Base-by-base conservation (phyloP, 1,140 invertebrate genomes). In the Brachionus rotundiformis region DNA sequence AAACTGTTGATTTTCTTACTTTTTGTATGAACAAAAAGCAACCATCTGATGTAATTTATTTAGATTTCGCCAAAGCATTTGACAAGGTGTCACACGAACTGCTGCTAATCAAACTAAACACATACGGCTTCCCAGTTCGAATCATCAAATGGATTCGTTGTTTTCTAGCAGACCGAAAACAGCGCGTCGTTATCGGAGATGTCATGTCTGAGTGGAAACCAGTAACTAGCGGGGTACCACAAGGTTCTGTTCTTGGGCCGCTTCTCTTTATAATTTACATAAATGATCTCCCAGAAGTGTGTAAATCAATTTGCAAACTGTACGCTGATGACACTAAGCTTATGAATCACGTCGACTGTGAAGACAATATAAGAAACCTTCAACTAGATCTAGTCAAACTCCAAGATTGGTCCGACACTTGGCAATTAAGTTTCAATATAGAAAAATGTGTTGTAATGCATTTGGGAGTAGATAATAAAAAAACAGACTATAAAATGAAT, bases 321-420 rank as follows among this genome's bases (percentile, higher is more conserved):
- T 49, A 49, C 16, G 71, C 71, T 36, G 71, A 76, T 76, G 71
- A 44, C 71, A 36, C 29, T 27, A 76, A 76, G 44, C 39, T 76
- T 13, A 27, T 76, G 16, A 36, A 33, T 36, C 11, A 25, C 19
- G 13, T 76, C 10, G 44, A 76, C 29, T 36, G 36, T 27, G 44
- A 36, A 47, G 71, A 76, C 23, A 36, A 19, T 44, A 44, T 27
- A 25, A 29, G 25, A 76, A 39, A 36, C n/a, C 29, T 76, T 29
- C 27, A 76, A 41, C 25, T 27, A 44, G 71, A 47, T 36, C 25
- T 76, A 11, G 27, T 54, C 27, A 39, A 76, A 76, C n/a, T 76
- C 36, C 25, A 36, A 39, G 71, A 25, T n/a, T 54, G 33, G 71
- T 25, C 71, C 16, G 25, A 49, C 25, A 36, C 29, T 76, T 76